phyloP scores from a whole-genome alignment of 2,888 invertebrate species.

The Troides helena region DNA sequence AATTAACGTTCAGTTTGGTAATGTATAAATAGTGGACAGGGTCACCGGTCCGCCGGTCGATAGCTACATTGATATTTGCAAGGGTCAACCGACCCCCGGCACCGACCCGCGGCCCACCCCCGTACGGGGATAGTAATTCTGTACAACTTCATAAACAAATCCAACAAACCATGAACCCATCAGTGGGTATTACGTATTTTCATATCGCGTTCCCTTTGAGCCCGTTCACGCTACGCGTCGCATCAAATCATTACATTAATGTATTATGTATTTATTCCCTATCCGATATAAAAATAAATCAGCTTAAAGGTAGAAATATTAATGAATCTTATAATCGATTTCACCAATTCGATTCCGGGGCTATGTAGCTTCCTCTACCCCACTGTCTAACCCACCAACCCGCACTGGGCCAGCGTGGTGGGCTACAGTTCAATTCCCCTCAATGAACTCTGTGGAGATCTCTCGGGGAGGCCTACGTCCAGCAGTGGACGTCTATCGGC shows the following conservation, averaged over 20 bases:
- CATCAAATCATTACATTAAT: conserved; percentile 1
- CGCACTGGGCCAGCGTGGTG: no score
- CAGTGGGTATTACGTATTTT: conserved; percentile 13
- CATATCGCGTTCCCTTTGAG: conserved; percentile 18
- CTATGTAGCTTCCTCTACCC: no score
- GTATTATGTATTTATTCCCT: no score
- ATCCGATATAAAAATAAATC: no score
- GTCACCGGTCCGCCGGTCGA: conserved; percentile 13
- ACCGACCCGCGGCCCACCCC: not conserved
- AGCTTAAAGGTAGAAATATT: no score
- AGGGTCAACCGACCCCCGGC: conserved; percentile 16
- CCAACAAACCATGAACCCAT: conserved; percentile 22
- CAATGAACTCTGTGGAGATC: no score
- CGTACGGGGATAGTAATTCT: conserved; percentile 8
- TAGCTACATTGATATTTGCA: conserved; percentile 2
- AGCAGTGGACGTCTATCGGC: no score
- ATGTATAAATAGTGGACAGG: conserved; percentile 1
- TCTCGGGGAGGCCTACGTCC: no score
- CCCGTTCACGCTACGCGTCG: conserved; percentile 4
- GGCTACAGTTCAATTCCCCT: no score
- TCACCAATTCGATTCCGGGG: no score
- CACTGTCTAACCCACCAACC: no score
- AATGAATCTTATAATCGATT: no score
- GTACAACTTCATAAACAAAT: conserved; percentile 18
- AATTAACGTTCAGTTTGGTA: conserved; percentile 2